Base-by-base conservation (phyloP, 1,140 invertebrate genomes). In the Cotesia typhae region DNA sequence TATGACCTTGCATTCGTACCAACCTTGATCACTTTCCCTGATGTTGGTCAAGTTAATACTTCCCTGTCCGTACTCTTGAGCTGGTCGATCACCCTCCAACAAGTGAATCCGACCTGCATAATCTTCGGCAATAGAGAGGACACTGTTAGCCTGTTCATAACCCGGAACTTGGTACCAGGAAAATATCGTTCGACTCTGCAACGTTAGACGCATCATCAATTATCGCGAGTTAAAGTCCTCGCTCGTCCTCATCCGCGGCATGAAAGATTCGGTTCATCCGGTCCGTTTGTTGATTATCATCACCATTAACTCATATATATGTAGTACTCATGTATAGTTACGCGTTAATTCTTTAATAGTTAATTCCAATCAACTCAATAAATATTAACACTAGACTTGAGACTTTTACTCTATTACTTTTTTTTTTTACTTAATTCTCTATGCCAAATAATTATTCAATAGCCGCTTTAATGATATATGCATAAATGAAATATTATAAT, bases 41-140 rank as follows among this genome's bases (percentile, higher is more conserved):
- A 98, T 95, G 61, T 93, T 91, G n/a, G 94, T 96, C 65, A 97
- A 87, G 85, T 97, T 97, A 78, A 96, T 91, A 75, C 95, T 95
- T 51, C 94, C 95, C 75, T 90, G 89, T 67, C 94, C 94, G 63
- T 89, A 91, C 3, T 88, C 88, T 1, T 80, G 79, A 14, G 80
- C 77, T 12, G 84, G 77, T 10, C 82, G 80, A 38, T 47, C 41
- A 47, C 89, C 87, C 10, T 89, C 85, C 6, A 92, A 79, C 55
- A 90, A 88, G 81, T 88, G 90, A 75, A 96, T 91, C 59, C 95
- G 90, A 7, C 93, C 93, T 7, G 89, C 88, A 84, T 93, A 97
- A 0, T 92, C 91, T 73, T 92, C 91, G 36, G 89, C 90, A 52
- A 90, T 89, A 41, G 90, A 90, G 17, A 92, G 88, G 35, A 89